Evolutionary conservation across 2,888 invertebrate species (phyloP).

Genomic region (Corbicula japonica): DNA sequence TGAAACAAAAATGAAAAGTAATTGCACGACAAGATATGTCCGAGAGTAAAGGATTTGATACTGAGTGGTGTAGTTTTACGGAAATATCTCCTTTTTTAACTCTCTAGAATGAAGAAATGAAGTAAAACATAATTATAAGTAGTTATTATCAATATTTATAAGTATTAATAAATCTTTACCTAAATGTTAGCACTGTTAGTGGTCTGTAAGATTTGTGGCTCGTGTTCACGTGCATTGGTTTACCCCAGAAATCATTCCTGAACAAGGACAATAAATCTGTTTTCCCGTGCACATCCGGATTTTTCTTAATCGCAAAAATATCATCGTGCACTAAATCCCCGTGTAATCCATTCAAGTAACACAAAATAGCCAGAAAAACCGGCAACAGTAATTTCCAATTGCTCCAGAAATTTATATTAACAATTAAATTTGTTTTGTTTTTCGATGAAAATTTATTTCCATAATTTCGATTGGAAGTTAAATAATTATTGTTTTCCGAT

Average conservation of each 20-base stretch:
- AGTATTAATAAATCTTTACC: constrained; percentile 89
- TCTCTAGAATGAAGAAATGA: no score
- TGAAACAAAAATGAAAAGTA: no score
- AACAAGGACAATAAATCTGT: constrained; percentile 66
- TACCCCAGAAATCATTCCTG: constrained; percentile 94
- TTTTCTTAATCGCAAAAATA: constrained; percentile 93
- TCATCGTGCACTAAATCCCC: constrained; percentile 95
- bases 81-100: no score
- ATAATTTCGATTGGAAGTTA: constrained; percentile 34
- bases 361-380: constrained; percentile 62
- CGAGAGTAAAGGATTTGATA: no score
- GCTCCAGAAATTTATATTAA: constrained; percentile 2
- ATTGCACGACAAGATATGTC: no score
- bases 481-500: constrained; percentile 38
- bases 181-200: constrained; percentile 93
- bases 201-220: constrained; percentile 96
- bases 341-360: constrained; percentile 75
- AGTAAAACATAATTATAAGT: no score
- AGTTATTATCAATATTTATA: no score
- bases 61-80: no score
- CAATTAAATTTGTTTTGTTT: not conserved
- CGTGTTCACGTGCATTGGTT: constrained; percentile 92
- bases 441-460: not conserved
- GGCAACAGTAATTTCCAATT: constrained; percentile 50
- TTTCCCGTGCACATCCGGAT: constrained; percentile 92